Base-by-base conservation (phyloP, 2,797 vertebrate genomes). In the Betta splendens region DNA sequence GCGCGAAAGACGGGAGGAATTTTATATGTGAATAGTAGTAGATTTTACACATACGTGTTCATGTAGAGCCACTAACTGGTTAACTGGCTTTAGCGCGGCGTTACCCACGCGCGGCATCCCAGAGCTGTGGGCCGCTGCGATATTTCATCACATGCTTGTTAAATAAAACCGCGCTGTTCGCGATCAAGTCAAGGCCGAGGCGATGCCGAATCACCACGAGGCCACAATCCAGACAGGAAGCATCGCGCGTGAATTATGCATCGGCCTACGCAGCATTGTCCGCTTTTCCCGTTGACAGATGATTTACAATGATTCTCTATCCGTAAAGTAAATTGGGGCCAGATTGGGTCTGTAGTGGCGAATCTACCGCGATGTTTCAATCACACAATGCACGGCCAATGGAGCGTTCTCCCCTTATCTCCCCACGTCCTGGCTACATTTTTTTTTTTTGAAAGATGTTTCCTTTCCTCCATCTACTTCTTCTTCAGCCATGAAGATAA, bases 401-500 rank as follows among this genome's bases (percentile, higher is more conserved):
- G 67, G 62, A 79, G 80, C 69, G 23, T 76, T 63, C 62, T 40
- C 13, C 49, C 17, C 81, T 90, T 88, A 88, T 89, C 85, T 77
- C 36, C 47, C 28, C 0, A 18, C 54, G 46, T 85, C 51, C 72
- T 67, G 69, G 63, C 58, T 56, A 22, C 76, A 77, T n/a, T n/a
- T n/a, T n/a, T n/a, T n/a, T 11, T 64, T 79, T 73, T 68, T 69
- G 45, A 78, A 86, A 84, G 76, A 89, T 79, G 68, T 74, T 77
- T 59, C 61, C 50, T 72, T 51, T 51, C 62, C 67, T 80, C 61
- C 71, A 72, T 85, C 79, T 66, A 68, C 59, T 80, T 84, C 73
- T 65, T 80, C 69, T 79, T 87, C 77, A 83, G 66, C 78, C 66
- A 55, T 75, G 74, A 85, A 83, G 84, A 86, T 83, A 86, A 78